Percentiles rank a stretch among this genome's conserved stretches.
These are phyloP conservation scores for Formica aserva DNA, from an alignment of 2,888 invertebrate species.

Conservation along the genomic window DNA sequence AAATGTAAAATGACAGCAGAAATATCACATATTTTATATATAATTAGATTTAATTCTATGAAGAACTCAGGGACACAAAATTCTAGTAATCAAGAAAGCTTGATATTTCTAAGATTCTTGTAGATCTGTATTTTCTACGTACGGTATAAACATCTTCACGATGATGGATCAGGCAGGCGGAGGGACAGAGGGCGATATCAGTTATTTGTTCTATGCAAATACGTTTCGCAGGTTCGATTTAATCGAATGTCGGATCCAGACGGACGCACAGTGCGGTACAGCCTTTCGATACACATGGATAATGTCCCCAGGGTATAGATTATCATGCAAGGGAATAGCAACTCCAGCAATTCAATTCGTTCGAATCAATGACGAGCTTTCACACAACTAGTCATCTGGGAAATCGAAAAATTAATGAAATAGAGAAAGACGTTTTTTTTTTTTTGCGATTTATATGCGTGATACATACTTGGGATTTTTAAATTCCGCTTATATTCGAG, in stretches of 20 bases:
- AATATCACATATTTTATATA: not conserved
- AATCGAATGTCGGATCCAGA: slow-evolving; percentile 32
- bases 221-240: slow-evolving; percentile 81
- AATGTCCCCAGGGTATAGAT: slow-evolving; percentile 50
- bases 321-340: slow-evolving; percentile 19
- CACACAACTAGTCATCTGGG: not conserved
- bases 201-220: slow-evolving; percentile 82
- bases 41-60: not conserved
- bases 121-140: slow-evolving; percentile 6
- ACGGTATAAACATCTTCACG: slow-evolving; percentile 4
- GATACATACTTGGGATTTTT: too few species aligned
- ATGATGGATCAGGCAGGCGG: slow-evolving; percentile 6
- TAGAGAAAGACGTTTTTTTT: too few species aligned
- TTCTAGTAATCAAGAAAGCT: not conserved
- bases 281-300: slow-evolving; percentile 39
- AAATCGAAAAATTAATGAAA: not conserved
- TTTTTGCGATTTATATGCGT: not conserved
- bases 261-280: slow-evolving; percentile 4
- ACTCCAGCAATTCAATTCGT: not conserved
- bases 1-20: not conserved
- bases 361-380: not conserved
- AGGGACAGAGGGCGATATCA: not conserved
- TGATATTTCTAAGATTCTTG: slow-evolving; percentile 3
- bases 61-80: not conserved
- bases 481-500: not conserved